Evolutionary conservation across 2,113 vertebrate species (phyloP).

Genomic region (Ptychochromis oligacanthus): DNA sequence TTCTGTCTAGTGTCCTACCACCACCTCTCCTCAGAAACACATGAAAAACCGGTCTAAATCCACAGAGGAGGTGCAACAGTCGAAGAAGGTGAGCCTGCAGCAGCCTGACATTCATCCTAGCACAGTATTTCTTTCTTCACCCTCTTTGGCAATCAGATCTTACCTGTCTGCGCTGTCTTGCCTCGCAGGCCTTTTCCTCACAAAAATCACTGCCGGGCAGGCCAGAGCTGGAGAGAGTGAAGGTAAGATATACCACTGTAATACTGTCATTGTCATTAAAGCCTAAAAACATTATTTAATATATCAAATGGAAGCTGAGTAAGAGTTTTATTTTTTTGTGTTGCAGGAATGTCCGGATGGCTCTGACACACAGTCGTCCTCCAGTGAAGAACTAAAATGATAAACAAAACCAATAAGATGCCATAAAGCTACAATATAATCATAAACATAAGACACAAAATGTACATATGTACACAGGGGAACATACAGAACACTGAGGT

Average conservation of each 20-base stretch:
- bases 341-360: conserved; percentile 77
- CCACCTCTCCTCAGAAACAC: conserved; percentile 83
- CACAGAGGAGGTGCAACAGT: conserved; percentile 84
- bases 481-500: background rate
- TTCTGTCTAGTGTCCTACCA: conserved; percentile 64
- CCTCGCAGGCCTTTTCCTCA: conserved; percentile 79
- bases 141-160: background rate
- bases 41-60: conserved; percentile 87
- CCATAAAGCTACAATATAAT: background rate
- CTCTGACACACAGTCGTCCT: conserved; percentile 67
- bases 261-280: background rate
- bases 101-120: background rate
- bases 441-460: conserved; percentile 16
- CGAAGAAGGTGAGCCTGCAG: conserved; percentile 79
- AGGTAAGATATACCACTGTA: conserved; percentile 67
- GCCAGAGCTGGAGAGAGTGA: conserved; percentile 80
- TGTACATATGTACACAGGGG: conserved; percentile 23
- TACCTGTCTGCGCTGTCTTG: background rate
- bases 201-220: conserved; percentile 86
- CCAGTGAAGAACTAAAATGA: conserved; percentile 78
- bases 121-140: background rate
- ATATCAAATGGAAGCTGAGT: background rate
- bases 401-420: background rate
- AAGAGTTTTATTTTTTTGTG: background rate
- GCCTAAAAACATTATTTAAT: background rate